Evolutionary conservation across 2,888 invertebrate species (phyloP), one percentile per base, ranked within the genome.

Genomic region (Proisotoma minuta): DNA sequence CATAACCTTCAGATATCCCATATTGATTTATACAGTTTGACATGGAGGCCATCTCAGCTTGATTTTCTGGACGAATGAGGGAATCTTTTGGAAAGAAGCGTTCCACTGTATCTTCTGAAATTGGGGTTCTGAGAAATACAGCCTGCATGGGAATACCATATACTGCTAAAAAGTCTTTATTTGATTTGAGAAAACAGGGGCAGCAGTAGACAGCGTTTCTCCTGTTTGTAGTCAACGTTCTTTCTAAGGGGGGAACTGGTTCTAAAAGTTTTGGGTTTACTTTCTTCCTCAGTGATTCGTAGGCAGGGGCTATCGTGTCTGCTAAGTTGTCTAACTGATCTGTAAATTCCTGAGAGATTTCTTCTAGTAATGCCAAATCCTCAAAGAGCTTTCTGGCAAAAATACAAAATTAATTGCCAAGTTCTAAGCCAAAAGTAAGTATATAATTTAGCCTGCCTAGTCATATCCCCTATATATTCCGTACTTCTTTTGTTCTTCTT

Each of bases 71-170:
- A 43, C 18, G 18, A 5, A 43, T 15, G 24, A 40, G 26, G 15
- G 40, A 3, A 15, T 57, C 57, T 3, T 20, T 23, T 15, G 60
- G 56, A 47, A 67, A 67, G 53, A 58, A 64, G 15, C 27, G 48
- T 3, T 50, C 18, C 1, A 57, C 49, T 15, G 53, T 51, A 1
- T 52, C 27, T 2, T 57, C 28, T 12, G 60, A 51, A 49, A 67
- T 64, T 1, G 67, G 67, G 1, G 62, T 60, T 57, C 67, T 47
- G n/a, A 67, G 47, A 2, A 62, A 23, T 27, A 67, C 60, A 0
- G 62, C 64, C 22, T 26, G n/a, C 43, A 67, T 24, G 1, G 64
- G 60, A 1, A 58, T 58, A 18, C 62, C 64, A 48, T 60, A 64
- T 22, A 67, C 26, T 26, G 59, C 62, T 18, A 56, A 15, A 27